Evolutionary conservation across 2,113 vertebrate species (phyloP).

Genomic region (Hemibagrus wyckioides): DNA sequence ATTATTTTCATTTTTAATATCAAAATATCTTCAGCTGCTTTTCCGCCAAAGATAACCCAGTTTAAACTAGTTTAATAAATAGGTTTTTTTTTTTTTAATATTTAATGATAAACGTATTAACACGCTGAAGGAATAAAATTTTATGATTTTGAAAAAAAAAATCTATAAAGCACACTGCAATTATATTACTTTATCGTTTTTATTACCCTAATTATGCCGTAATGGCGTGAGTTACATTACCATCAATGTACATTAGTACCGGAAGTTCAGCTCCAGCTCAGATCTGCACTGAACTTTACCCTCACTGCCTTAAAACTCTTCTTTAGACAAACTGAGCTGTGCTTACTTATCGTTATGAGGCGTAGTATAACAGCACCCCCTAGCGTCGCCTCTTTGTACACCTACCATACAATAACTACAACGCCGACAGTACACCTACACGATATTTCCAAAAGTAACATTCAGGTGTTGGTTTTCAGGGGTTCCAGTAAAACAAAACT

Average conservation of each 20-base stretch:
- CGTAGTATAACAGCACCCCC: not conserved
- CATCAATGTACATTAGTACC: not conserved
- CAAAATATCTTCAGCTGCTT: too few species aligned
- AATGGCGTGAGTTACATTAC: not conserved
- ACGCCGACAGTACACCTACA: too few species aligned
- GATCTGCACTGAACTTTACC: not conserved
- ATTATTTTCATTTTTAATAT: too few species aligned
- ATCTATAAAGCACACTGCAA: not conserved
- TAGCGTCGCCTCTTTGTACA: not conserved
- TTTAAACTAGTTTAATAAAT: too few species aligned
- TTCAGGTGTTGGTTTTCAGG: too few species aligned
- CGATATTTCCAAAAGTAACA: too few species aligned
- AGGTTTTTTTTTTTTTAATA: too few species aligned
- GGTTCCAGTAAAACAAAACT: too few species aligned
- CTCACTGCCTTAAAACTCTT: not conserved
- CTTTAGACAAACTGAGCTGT: not conserved
- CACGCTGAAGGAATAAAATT: not conserved
- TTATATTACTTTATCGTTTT: not conserved
- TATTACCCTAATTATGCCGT: not conserved
- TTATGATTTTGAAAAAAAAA: not conserved
- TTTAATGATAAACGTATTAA: not conserved
- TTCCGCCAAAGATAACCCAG: too few species aligned
- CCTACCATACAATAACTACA: too few species aligned
- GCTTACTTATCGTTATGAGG: too few species aligned
- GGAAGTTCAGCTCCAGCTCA: not conserved